These are phyloP conservation scores for Craniophora ligustri DNA, from an alignment of 2,888 invertebrate genomes.

Conservation along the genomic window DNA sequence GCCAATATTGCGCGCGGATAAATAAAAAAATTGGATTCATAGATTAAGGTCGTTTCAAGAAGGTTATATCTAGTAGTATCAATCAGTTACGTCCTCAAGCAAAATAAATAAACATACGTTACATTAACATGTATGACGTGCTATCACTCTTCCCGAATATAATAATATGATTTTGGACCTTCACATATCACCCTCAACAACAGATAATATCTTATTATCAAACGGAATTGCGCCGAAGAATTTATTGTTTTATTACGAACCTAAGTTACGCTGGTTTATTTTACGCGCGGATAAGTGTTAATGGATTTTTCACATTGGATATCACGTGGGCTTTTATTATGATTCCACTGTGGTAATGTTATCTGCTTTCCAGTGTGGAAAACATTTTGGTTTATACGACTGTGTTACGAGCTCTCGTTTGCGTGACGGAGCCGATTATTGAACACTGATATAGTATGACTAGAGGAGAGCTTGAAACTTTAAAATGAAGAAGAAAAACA, in stretches of 20 bases:
- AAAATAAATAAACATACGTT: conserved; percentile 31
- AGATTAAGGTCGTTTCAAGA: too few relatives aligned
- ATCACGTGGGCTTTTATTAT: conserved; percentile 77
- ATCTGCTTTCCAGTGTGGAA: conserved; percentile 74
- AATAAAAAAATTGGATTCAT: too few relatives aligned
- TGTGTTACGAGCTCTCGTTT: conserved; percentile 71
- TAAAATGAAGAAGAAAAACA: too few relatives aligned
- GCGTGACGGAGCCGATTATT: conserved; percentile 76
- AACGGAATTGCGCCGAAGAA: conserved; percentile 61
- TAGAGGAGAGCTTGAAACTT: too few relatives aligned
- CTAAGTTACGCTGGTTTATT: conserved; percentile 69
- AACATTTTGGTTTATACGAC: conserved; percentile 72
- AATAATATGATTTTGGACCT: conserved; percentile 66
- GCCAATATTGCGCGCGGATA: too few relatives aligned
- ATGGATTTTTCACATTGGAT: conserved; percentile 75
- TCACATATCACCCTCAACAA: conserved; percentile 51
- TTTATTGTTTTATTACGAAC: conserved; percentile 71
- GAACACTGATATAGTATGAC: too few relatives aligned
- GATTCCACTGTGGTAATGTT: conserved; percentile 72
- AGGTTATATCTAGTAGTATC: too few relatives aligned
- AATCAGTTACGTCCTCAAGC: conserved; percentile 21
- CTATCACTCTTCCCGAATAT: conserved; percentile 65
- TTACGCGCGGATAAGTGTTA: conserved; percentile 75
- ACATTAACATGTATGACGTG: conserved; percentile 32
- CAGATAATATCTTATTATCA: conserved; percentile 63